Base-by-base conservation (phyloP, 2,113 vertebrate species). In the Dasyprocta punctata region DNA sequence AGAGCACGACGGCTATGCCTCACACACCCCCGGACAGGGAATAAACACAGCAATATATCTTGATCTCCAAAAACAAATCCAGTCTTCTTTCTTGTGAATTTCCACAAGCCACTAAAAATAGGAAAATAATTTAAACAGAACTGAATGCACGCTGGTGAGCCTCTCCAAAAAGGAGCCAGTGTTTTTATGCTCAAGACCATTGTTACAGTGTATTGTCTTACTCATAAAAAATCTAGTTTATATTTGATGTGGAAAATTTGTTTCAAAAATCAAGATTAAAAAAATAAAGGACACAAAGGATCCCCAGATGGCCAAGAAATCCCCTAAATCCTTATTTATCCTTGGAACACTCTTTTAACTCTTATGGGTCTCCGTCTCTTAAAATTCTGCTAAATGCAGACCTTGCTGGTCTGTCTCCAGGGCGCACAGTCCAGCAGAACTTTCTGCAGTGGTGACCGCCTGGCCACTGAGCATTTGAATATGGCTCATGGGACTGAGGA, bases 201-300 rank as follows among this genome's bases (percentile, higher is more conserved):
- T 44, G 0, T 58, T 80, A 44, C 0, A 47, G 61, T 54, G 47
- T 9, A 65, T 38, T 58, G 61, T 93, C 60, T 86, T 28, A 73
- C 63, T 94, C 67, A n/a, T 58, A 73, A 97, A 94, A 82, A 96
- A 56, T 86, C 56, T 84, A 77, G 65, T 80, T 63, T 49, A 52
- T 71, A 90, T 80, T 75, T 52, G 49, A 90, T 54, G 56, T 30
- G 86, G 61, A 83, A 85, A 54, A 33, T 82, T 60, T 69, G 5
- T 81, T 84, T 86, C 20, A 82, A 95, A 95, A 78, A 54, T 86
- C 33, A 94, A 92, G 75, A 71, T 7, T 44, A 41, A 84, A 93
- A 49, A 84, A 94, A 86, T 81, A 87, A 80, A 93, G 78, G 58
- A 82, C 26, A 80, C 30, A 30, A 33, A 41, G n/a, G 63, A 87